Evolutionary conservation across 2,113 vertebrate genomes (phyloP), one percentile per base, ranked within the genome.

Genomic region (Thamnophis sirtalis): DNA sequence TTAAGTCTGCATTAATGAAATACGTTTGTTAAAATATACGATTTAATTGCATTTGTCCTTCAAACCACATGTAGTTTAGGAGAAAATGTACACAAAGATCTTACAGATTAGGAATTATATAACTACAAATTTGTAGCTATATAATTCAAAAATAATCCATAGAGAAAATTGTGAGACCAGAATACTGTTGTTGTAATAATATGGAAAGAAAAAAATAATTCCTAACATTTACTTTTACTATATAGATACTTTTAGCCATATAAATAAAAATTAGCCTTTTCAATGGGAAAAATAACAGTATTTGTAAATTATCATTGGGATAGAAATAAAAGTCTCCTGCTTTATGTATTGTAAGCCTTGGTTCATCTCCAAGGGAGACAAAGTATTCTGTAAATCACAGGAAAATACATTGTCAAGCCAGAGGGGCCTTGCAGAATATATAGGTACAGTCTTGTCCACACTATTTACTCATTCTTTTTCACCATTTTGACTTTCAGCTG

Each of bases 381-480:
- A 86, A 3, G 4, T 56, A 10, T 22, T n/a, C 43, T 50, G 38
- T 6, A 90, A 5, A 91, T 15, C 22, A 48, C 24, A 19, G 5
- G 56, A 84, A 84, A 38, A 28, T n/a, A 4, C 33, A 55, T 3
- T 43, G 3, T 7, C 9, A 33, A 48, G 38, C 49, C 48, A 63
- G 19, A 89, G 38, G 55, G 9, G 3, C 11, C 54, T 89, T 89
- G 58, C 58, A 68, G 26, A 73, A 8, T 89, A 5, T 58, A 51
- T 28, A 73, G 60, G 28, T 49, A 33, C n/a, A 21, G 19, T 43
- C 24, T 4, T 60, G 43, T 85, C 19, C n/a, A n/a, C 9, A 8
- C 63, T 24, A 6, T 15, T 94, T 88, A 38, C 24, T n/a, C 49
- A 63, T 95, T 95, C 54, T 94, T 56, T 89, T 87, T 38, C 54